Evolutionary conservation across 2,888 invertebrate species (phyloP).

Genomic region (Polydrusus pterygomalis): DNA sequence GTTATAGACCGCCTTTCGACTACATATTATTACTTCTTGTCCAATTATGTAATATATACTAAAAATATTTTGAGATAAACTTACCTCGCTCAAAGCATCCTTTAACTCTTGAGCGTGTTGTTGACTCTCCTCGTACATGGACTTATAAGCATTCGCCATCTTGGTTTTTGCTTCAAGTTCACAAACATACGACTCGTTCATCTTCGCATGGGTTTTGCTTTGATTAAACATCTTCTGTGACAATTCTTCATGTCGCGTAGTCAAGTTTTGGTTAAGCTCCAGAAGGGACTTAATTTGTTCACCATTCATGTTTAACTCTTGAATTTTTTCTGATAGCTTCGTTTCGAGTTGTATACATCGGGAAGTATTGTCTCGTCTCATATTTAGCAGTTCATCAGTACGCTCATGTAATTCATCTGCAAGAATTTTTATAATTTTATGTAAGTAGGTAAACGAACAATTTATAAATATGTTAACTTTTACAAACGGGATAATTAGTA

Average conservation of each 20-base stretch:
- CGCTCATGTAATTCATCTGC: constrained; percentile 84
- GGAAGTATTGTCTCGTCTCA: constrained; percentile 83
- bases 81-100: constrained; percentile 82
- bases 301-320: constrained; percentile 84
- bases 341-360: constrained; percentile 82
- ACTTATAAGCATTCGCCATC: constrained; percentile 89
- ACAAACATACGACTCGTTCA: constrained; percentile 82
- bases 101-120: constrained; percentile 86
- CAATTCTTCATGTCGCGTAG: constrained; percentile 80
- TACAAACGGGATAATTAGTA: too few species aligned
- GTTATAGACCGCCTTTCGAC: too few species aligned
- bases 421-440: background rate
- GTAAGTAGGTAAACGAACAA: too few species aligned
- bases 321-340: constrained; percentile 84
- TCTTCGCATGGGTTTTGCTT: constrained; percentile 76
- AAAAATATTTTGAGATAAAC: constrained; percentile 1
- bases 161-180: constrained; percentile 91
- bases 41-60: background rate
- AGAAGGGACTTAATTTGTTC: constrained; percentile 81
- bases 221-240: constrained; percentile 83
- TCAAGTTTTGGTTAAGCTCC: constrained; percentile 81
- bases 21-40: too few species aligned
- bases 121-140: constrained; percentile 85
- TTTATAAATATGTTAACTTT: too few species aligned
- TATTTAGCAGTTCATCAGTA: constrained; percentile 84